Conservation (phyloP, 1,140 invertebrate species). For the Drosophila trapezifrons region DNA sequence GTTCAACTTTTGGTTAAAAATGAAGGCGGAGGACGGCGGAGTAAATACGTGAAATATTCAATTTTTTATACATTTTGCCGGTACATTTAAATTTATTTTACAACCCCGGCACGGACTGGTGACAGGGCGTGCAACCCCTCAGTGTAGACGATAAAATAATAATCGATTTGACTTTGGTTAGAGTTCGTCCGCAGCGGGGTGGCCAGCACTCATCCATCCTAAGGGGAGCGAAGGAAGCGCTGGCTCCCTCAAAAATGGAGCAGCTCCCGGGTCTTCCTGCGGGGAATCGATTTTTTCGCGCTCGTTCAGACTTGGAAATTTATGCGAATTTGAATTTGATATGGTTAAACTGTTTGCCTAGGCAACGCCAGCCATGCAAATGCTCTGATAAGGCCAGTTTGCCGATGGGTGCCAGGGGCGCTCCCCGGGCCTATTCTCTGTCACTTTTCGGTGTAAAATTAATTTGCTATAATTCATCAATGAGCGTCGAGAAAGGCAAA, state of each 20-base stretch:
- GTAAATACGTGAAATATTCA: constrained; percentile 58
- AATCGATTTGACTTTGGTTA: constrained; percentile 77
- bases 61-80: constrained; percentile 73
- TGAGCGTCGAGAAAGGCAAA: constrained; percentile 46
- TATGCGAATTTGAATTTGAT: constrained; percentile 80
- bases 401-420: constrained; percentile 5
- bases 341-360: constrained; percentile 78
- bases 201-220: constrained; percentile 46
- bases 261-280: constrained; percentile 59
- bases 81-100: constrained; percentile 75
- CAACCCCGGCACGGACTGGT: constrained; percentile 46
- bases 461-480: constrained; percentile 81
- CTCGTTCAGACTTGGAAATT: constrained; percentile 47
- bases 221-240: not conserved
- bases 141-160: constrained; percentile 72
- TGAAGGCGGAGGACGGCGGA: constrained; percentile 6
- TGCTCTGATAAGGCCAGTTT: constrained; percentile 59
- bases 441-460: constrained; percentile 76
- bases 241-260: constrained; percentile 48
- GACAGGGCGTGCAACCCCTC: constrained; percentile 39
- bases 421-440: constrained; percentile 52
- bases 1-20: constrained; percentile 25
- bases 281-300: constrained; percentile 66
- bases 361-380: constrained; percentile 76
- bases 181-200: constrained; percentile 36